Base-by-base conservation (phyloP, 2,888 invertebrate genomes). In the Gonocerus acuteangulatus region DNA sequence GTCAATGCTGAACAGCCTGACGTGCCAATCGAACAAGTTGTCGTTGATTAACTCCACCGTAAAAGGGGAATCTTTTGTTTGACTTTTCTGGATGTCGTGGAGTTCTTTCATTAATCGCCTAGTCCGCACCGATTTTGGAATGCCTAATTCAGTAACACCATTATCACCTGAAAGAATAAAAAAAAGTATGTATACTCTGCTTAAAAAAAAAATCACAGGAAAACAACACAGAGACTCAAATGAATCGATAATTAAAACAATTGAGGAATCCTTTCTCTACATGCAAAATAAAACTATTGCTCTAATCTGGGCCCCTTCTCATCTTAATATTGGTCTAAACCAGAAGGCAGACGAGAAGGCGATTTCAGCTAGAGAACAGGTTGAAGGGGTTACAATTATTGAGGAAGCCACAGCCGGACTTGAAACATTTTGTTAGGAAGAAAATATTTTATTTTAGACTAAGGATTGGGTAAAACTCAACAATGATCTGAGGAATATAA, bases 11-110 rank as follows among this genome's bases (percentile, higher is more conserved):
- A 84, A 84, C 70, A 91, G 77, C 65, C 88, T 82, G 63, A 89
- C 87, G 73, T 89, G 85, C 91, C 91, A 91, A 74, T 91, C 91
- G 76, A 85, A 91, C 39, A 91, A 77, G 75, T 88, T 89, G 74
- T 91, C 90, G 72, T 89, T 87, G 48, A 90, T 86, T 64, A 91
- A 77, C 72, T 90, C 90, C 69, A 89, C 90, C 68, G 85, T 87
- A 72, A 90, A 91, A 2, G 88, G 85, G 68, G 87, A 85, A 65
- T 82, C 79, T 69, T 79, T 81, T 69, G 80, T 80, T 73, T 89
- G 87, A 65, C 82, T 76, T 70, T 84, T 80, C 72, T 89, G 86
- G 70, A 89, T 84, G 74, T 89, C 89, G 68, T 84, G 84, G 67
- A 86, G 82, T 71, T 90, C 90, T 73, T 90, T 89, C 90, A 91